Percentiles rank a stretch among this genome's conserved stretches.
phyloP scores from a whole-genome alignment of 2,888 invertebrate genomes.

The Stenchaetothrips biformis region DNA sequence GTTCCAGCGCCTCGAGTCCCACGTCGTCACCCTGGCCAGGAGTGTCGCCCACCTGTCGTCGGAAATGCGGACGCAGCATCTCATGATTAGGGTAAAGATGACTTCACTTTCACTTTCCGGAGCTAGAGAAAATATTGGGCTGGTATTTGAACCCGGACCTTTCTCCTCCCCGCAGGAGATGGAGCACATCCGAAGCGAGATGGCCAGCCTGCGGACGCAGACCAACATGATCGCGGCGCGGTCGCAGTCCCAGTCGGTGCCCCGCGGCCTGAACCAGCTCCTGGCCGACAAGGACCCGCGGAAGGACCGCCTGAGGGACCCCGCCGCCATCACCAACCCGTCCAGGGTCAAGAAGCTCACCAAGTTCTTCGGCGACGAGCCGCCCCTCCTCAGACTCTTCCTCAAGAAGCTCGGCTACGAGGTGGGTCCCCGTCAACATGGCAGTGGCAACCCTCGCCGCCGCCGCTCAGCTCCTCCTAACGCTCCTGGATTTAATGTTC shows the following conservation, averaged over 20 bases:
- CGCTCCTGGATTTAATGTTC: constrained; percentile 40
- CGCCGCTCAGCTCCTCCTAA: too few species aligned
- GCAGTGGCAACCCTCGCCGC: background rate
- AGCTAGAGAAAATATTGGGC: background rate
- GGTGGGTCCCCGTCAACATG: constrained; percentile 50
- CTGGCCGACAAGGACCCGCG: constrained; percentile 44
- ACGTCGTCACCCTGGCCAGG: constrained; percentile 83
- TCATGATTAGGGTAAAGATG: constrained; percentile 62
- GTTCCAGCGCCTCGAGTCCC: constrained; percentile 82
- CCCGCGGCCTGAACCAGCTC: constrained; percentile 45
- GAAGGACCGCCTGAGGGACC: constrained; percentile 52
- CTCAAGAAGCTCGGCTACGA: constrained; percentile 88
- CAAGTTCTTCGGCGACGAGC: constrained; percentile 91
- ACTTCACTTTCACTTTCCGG: background rate
- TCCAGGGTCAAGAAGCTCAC: constrained; percentile 81
- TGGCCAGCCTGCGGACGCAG: constrained; percentile 68
- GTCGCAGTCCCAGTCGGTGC: constrained; percentile 61
- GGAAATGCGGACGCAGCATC: constrained; percentile 84
- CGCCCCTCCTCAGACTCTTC: constrained; percentile 82
- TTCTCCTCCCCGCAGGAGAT: constrained; percentile 60
- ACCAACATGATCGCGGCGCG: constrained; percentile 54
- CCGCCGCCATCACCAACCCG: constrained; percentile 76
- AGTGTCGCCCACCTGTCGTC: constrained; percentile 88
- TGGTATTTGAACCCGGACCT: background rate
- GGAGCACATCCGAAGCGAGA: constrained; percentile 78